A percentile compares a stretch with the other conserved stretches of the same genome.
phyloP scores from a whole-genome alignment of 2,888 invertebrate genomes.

The Onchidella celtica region DNA sequence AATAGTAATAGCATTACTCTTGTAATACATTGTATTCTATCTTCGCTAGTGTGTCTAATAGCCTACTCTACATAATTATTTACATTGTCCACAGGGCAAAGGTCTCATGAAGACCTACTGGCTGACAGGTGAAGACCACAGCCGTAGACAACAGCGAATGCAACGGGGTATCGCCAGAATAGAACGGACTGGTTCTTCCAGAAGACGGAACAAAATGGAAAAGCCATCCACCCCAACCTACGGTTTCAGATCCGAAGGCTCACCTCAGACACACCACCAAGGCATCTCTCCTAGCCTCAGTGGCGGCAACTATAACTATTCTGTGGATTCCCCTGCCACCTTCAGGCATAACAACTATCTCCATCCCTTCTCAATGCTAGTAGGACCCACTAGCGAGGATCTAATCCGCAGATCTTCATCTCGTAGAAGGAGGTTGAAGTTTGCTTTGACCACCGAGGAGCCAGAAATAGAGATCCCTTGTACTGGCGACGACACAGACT shows the following conservation, averaged over 20 bases:
- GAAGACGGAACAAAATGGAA: conserved; percentile 27
- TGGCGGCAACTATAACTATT: conserved; percentile 9
- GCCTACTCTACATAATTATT: too few relatives aligned
- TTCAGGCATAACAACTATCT: conserved; percentile 41
- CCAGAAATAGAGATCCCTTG: conserved; percentile 28
- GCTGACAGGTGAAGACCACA: conserved; percentile 74
- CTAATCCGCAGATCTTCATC: conserved; percentile 56
- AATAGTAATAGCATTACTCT: too few relatives aligned
- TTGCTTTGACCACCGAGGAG: conserved; percentile 50
- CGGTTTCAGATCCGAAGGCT: conserved; percentile 37
- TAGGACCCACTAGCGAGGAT: conserved; percentile 56
- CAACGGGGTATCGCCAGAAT: conserved; percentile 44
- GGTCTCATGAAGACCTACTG: conserved; percentile 79
- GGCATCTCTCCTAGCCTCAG: not conserved
- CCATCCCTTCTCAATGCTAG: conserved; percentile 53
- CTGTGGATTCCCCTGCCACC: conserved; percentile 31
- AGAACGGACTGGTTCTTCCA: conserved; percentile 26
- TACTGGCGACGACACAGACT: conserved; percentile 16
- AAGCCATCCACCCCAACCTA: conserved; percentile 25
- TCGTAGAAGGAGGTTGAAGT: conserved; percentile 55
- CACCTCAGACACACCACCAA: conserved; percentile 35
- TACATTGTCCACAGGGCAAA: conserved; percentile 79
- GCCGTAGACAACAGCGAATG: conserved; percentile 60
- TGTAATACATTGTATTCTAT: too few relatives aligned
- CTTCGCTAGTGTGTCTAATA: too few relatives aligned